Evolutionary conservation across 2,797 vertebrate species (phyloP).

Genomic region (Ctenochaetus hawaiiensis): DNA sequence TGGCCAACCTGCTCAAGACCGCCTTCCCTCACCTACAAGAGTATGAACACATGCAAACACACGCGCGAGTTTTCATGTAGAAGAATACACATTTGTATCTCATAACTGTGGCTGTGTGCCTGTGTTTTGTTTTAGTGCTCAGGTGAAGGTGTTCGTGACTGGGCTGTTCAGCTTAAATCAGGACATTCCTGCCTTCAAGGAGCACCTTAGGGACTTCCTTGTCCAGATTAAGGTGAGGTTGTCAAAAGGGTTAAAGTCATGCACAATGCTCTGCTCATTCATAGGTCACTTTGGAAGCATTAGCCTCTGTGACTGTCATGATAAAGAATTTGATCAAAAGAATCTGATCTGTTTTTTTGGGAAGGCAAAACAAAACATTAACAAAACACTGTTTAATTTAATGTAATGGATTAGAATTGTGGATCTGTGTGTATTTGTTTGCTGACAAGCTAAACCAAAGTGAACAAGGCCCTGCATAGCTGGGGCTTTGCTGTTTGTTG

Average conservation of each 20-base stretch:
- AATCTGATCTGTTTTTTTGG: no score
- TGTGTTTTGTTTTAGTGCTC: slow-evolving; percentile 86
- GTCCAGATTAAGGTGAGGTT: slow-evolving; percentile 96
- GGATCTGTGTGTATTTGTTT: neutral
- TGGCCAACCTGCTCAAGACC: slow-evolving; percentile 98
- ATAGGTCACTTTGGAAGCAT: neutral
- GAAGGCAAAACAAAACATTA: neutral
- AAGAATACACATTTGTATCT: neutral
- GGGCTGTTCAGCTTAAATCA: slow-evolving; percentile 99
- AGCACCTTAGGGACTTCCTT: slow-evolving; percentile 98
- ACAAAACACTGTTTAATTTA: neutral
- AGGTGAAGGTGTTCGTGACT: slow-evolving; percentile 99
- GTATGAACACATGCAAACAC: slow-evolving; percentile 81
- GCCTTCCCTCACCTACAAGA: slow-evolving; percentile 99
- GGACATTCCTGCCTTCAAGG: slow-evolving; percentile 99
- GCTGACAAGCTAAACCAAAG: neutral
- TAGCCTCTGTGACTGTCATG: neutral
- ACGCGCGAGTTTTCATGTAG: neutral
- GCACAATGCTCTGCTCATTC: neutral
- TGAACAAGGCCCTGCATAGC: slow-evolving; percentile 2
- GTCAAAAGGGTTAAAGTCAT: neutral
- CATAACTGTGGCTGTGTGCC: neutral
- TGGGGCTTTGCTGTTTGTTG: slow-evolving; percentile 12
- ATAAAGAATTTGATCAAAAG: neutral
- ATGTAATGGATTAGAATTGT: neutral